Conservation (phyloP, 2,888 invertebrate species). For the Capitulum mitella region DNA sequence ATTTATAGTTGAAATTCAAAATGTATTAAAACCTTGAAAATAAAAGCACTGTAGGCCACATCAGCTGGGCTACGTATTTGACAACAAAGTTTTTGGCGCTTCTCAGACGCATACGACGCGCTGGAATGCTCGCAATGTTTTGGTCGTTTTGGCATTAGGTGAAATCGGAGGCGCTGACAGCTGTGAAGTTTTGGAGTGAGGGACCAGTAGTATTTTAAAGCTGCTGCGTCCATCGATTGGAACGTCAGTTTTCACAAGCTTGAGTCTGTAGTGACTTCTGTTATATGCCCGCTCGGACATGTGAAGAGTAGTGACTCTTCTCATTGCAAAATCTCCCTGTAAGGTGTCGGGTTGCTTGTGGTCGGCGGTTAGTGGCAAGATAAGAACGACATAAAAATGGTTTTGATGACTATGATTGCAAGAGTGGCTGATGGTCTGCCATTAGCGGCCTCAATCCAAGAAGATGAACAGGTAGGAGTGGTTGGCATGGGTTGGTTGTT, state of each 20-base stretch:
- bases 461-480: slow-evolving; percentile 91
- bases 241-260: too few relatives aligned
- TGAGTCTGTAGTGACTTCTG: not conserved
- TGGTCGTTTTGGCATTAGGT: not conserved
- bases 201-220: too few relatives aligned
- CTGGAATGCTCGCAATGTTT: too few relatives aligned
- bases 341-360: too few relatives aligned
- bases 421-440: slow-evolving; percentile 90
- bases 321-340: too few relatives aligned
- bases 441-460: slow-evolving; percentile 93
- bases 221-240: too few relatives aligned
- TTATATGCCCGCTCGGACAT: not conserved
- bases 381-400: slow-evolving; percentile 57
- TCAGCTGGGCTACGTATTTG: not conserved
- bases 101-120: not conserved
- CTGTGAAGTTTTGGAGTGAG: not conserved
- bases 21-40: not conserved
- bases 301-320: not conserved
- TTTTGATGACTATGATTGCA: slow-evolving; percentile 95
- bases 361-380: too few relatives aligned
- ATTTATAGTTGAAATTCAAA: too few relatives aligned
- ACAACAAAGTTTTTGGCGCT: not conserved
- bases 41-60: not conserved
- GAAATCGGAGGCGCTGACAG: not conserved
- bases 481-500: too few relatives aligned